Base-by-base conservation (phyloP, 1,140 invertebrate species). In the Nautilus pompilius region DNA sequence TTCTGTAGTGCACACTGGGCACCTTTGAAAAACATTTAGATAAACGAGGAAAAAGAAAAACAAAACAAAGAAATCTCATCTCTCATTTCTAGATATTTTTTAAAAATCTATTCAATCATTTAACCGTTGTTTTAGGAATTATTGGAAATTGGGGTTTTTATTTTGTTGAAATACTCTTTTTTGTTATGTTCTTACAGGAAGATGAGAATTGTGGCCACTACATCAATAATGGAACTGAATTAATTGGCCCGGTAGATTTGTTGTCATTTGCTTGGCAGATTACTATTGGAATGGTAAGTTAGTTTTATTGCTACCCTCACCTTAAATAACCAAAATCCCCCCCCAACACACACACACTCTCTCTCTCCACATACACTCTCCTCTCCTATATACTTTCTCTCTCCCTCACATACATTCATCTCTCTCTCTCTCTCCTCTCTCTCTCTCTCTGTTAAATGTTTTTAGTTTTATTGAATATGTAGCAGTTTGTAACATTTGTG, bases 211-310 rank as follows among this genome's bases (percentile, higher is more conserved):
- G 48, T 2, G 64, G 57, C 26, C 55, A 60, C 29, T 72, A 78
- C 60, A 41, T 70, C 13, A 74, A 75, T 63, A 58, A 63, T 22
- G 72, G 71, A 51, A 53, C 60, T 3, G 70, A 74, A 20, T 30
- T 68, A 33, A 58, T 78, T 10, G 69, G 67, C 5, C 67, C 69
- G 6, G 49, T 58, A 49, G 74, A 78, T 62, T 59, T 80, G 34
- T 56, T 80, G 15, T 75, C 73, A 4, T 74, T 79, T 54, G 76
- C 75, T 22, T 60, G 75, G 46, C 77, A 80, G 57, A 75, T 80
- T 54, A 65, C 77, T 32, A 60, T 70, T 13, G 79, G 79, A 67
- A 80, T 80, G 79, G 79, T 80, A 68, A 62, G 71, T 49, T 30
- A 36, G 17, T 4, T n/a, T 5, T 55, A 8, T 36, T 30, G 13